Evolutionary conservation across 1,140 invertebrate species (phyloP).

Genomic region (Diachasmimorpha longicaudata): DNA sequence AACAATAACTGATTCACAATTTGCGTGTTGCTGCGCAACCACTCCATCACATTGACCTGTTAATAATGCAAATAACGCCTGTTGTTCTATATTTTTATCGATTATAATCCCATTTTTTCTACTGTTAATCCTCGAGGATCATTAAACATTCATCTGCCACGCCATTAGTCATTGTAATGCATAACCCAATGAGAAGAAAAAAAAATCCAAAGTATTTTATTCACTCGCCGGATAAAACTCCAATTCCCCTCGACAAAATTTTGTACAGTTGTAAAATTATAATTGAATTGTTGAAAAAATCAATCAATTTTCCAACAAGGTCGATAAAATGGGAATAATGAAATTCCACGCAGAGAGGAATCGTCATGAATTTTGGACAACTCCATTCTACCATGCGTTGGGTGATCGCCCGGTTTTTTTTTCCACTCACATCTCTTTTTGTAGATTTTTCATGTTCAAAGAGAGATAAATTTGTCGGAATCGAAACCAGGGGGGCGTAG

Average conservation of each 20-base stretch:
- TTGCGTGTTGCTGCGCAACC: slow-evolving; percentile 44
- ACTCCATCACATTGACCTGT: slow-evolving; percentile 41
- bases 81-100: background rate
- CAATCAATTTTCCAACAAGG: background rate
- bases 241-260: background rate
- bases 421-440: background rate
- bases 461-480: background rate
- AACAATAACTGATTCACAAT: slow-evolving; percentile 48
- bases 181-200: background rate
- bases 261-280: background rate
- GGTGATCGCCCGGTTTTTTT: background rate
- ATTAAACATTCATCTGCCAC: background rate
- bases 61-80: slow-evolving; percentile 42
- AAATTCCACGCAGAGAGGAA: background rate
- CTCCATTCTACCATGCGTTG: background rate
- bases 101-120: background rate
- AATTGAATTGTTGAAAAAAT: background rate
- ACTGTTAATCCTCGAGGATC: background rate
- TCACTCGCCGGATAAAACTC: background rate
- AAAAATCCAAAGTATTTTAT: background rate
- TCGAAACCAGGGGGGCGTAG: background rate
- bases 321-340: background rate
- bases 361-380: background rate
- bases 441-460: background rate
- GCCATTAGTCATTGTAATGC: background rate